Evolutionary conservation across 53 echinoderm and acorn worm genomes (phyloP), one percentile per base, ranked within the genome.

Genomic region (Paelopatides confundens): DNA sequence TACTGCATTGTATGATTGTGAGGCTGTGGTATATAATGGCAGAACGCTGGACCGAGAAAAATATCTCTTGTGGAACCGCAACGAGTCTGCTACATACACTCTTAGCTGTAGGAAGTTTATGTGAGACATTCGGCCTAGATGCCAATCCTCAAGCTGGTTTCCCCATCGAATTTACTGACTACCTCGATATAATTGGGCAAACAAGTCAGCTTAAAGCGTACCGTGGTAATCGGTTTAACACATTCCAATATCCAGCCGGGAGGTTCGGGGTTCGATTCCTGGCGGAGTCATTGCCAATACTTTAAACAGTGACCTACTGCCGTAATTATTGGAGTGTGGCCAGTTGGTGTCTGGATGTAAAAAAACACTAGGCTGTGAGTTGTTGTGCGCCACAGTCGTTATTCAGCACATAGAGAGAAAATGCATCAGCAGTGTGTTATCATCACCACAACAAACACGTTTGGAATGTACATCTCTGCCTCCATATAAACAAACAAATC

Each of bases 61-160:
- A 37, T 87, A 91, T 53, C 50, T 91, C 0, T 71, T 53, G 2
- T 90, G 90, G 90, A 77, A 46, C 62, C n/a, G 62, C 6, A 54
- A 86, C 12, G 94, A 92, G 50, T 94, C 92, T 3, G 94, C 92
- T 14, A 89, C 92, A 1, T 51, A 89, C 92, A 1, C 48, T 86
- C 48, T 64, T 94, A 12, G 92, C 92, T 21, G 68, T 92, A 35
- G 34, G 87, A 2, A 85, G 67, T 13, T 87, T 89, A 1, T 94
- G 92, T 83, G 94, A 94, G 35, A 89, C 94, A 91, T 86, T 66
- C 69, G 91, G 86, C 10, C 86, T 86, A 12, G 81, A 90, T 52
- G 91, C 85, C 2, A 63, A 64, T 23, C 29, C 78, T 1, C 90
- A 90, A 32, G 90, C 90, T 32, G 90, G 90, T 8, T 76, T 2